phyloP scores from a whole-genome alignment of 2,113 vertebrate species.

The Elachura formosa region DNA sequence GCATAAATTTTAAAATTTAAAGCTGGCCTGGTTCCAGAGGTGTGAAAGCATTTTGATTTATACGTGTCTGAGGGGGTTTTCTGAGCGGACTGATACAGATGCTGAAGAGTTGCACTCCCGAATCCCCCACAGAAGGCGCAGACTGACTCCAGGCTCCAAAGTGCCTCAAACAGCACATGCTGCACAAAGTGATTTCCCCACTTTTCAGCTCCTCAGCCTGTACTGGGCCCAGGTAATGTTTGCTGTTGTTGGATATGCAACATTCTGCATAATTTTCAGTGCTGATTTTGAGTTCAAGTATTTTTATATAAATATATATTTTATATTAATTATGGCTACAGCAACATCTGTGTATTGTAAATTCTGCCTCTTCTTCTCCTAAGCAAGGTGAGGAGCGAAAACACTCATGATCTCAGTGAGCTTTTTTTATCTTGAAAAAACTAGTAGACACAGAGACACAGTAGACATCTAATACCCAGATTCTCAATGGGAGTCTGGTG shows the following conservation, averaged over 20 bases:
- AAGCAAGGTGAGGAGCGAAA: background rate
- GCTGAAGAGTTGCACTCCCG: background rate
- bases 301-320: background rate
- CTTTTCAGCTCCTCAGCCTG: background rate
- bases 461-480: background rate
- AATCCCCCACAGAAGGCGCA: accelerated
- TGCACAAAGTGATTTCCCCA: background rate
- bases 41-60: background rate
- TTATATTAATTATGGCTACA: background rate
- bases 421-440: background rate
- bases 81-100: background rate
- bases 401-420: background rate
- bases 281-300: background rate
- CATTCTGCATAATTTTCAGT: background rate
- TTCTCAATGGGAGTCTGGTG: background rate
- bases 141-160: background rate
- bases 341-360: background rate
- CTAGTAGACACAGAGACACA: background rate
- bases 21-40: background rate
- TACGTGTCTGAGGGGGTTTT: background rate
- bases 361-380: background rate
- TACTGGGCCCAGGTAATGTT: accelerated
- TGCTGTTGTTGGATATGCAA: background rate
- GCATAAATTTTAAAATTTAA: background rate
- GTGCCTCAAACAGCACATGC: background rate